Conservation (phyloP, 2,888 invertebrate species). For the Cremastinae sp. region DNA sequence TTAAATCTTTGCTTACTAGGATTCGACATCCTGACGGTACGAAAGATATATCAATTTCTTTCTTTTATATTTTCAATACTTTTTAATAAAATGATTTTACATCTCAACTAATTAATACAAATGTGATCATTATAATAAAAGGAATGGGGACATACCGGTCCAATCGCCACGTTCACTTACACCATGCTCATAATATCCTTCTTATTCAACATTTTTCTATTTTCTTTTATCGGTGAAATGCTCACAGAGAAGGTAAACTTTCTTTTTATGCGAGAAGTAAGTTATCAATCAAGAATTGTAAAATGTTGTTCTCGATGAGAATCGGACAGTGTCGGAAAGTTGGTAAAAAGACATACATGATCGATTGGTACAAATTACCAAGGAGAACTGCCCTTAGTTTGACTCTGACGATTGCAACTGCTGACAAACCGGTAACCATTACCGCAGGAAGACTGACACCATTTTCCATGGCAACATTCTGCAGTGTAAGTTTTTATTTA, state of each 20-base stretch:
- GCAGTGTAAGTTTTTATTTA: constrained; percentile 66
- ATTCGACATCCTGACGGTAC: constrained; percentile 40
- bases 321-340: constrained; percentile 65
- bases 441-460: constrained; percentile 69
- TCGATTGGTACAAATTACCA: constrained; percentile 69
- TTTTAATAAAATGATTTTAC: constrained; percentile 7
- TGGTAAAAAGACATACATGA: constrained; percentile 65
- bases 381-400: constrained; percentile 60
- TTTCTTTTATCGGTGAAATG: constrained; percentile 58
- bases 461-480: constrained; percentile 69
- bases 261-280: not conserved
- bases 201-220: constrained; percentile 56
- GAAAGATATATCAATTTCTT: not conserved
- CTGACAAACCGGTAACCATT: constrained; percentile 64
- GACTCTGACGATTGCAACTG: constrained; percentile 64
- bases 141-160: constrained; percentile 55
- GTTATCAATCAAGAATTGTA: not conserved
- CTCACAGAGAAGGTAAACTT: constrained; percentile 52
- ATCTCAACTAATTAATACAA: not conserved
- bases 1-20: constrained; percentile 62
- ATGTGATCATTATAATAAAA: no score
- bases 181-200: constrained; percentile 50
- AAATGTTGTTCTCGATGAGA: not conserved
- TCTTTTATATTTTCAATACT: not conserved
- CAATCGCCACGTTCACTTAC: constrained; percentile 50